phyloP scores from a whole-genome alignment of 2,797 vertebrate genomes.

The Gorsachius magnificus region DNA sequence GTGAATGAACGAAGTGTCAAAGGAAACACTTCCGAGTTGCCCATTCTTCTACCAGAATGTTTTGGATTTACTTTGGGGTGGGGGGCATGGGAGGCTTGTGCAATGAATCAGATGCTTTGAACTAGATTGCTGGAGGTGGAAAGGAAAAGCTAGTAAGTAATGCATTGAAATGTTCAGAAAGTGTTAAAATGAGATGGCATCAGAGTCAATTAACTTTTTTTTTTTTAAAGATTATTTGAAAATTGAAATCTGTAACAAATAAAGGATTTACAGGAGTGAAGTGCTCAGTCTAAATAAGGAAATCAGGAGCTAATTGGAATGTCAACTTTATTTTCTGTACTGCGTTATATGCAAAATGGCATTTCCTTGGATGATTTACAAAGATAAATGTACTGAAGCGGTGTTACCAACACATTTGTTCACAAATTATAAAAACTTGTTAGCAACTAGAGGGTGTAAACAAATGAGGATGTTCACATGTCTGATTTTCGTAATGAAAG shows the following conservation, averaged over 20 bases:
- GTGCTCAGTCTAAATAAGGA: neutral
- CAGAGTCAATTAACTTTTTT: slow-evolving; percentile 7
- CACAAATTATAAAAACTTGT: neutral
- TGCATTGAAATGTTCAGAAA: neutral
- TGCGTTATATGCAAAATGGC: neutral
- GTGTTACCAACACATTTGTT: neutral
- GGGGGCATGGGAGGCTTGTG: neutral
- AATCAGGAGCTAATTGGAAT: neutral
- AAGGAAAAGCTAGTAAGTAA: neutral
- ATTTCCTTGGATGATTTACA: neutral
- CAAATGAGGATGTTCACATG: neutral
- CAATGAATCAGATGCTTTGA: neutral
- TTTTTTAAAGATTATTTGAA: neutral
- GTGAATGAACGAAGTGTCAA: neutral
- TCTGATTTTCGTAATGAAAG: neutral
- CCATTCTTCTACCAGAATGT: neutral
- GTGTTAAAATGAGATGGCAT: neutral
- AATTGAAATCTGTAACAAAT: slow-evolving; percentile 12
- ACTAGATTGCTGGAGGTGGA: neutral
- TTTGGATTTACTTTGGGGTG: neutral
- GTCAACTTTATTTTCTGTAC: neutral
- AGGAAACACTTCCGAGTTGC: neutral
- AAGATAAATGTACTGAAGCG: neutral
- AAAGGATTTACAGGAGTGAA: neutral
- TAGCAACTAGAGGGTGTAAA: neutral